Evolutionary conservation across 1,140 invertebrate species (phyloP).

Genomic region (Macrotrachela quadricornifera): DNA sequence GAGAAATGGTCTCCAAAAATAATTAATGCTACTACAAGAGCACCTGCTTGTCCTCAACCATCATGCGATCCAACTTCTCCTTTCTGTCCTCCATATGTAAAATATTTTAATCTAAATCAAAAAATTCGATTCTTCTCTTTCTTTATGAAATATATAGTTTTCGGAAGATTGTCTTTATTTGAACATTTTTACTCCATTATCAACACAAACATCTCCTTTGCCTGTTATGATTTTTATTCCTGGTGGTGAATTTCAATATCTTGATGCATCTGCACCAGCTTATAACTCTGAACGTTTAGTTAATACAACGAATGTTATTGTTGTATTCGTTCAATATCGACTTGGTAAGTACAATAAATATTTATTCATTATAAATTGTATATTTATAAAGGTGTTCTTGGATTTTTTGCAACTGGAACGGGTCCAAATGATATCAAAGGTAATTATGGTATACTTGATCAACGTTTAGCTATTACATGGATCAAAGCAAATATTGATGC

Average conservation of each 20-base stretch:
- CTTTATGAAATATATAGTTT: too few species aligned
- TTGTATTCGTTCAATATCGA: constrained; percentile 83
- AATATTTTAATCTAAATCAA: too few species aligned
- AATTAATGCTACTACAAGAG: constrained; percentile 46
- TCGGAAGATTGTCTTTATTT: constrained; percentile 84
- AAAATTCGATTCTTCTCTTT: too few species aligned
- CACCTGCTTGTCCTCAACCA: constrained; percentile 52
- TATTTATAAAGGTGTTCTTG: neutral
- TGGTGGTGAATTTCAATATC: constrained; percentile 68
- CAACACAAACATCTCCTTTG: constrained; percentile 33
- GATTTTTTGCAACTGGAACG: constrained; percentile 5
- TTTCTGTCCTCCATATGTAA: too few species aligned
- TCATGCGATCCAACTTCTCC: too few species aligned
- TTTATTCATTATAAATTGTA: too few species aligned
- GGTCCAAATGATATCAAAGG: constrained; percentile 10
- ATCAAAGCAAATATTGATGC: constrained; percentile 16
- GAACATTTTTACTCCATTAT: constrained; percentile 58
- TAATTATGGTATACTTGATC: constrained; percentile 18
- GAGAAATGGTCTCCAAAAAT: constrained; percentile 54
- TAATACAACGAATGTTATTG: constrained; percentile 51
- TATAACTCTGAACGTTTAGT: constrained; percentile 60
- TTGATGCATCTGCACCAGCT: constrained; percentile 72
- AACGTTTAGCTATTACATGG: constrained; percentile 15
- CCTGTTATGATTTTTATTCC: constrained; percentile 86
- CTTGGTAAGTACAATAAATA: constrained; percentile 39